Conservation (phyloP, 1,140 invertebrate species). For the Papilio machaon region DNA sequence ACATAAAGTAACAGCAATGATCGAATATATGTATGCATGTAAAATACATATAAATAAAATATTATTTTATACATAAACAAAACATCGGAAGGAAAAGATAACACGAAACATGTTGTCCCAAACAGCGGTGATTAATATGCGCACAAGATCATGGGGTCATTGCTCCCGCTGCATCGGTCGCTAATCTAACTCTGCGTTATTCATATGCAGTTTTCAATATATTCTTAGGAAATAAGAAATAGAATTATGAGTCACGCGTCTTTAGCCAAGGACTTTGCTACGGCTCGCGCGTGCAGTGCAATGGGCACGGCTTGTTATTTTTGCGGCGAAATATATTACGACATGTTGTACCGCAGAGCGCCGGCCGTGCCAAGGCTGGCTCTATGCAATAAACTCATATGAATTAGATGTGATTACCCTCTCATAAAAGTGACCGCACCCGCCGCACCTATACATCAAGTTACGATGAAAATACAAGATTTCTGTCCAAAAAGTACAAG, state of each 20-base stretch:
- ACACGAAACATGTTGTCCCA: conserved; percentile 13
- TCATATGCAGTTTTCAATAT: conserved; percentile 74
- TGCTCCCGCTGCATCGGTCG: conserved; percentile 46
- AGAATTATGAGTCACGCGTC: conserved; percentile 68
- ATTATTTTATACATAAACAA: background rate
- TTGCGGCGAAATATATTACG: conserved; percentile 47
- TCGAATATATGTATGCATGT: background rate
- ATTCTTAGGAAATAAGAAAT: conserved; percentile 80
- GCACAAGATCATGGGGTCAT: conserved; percentile 65
- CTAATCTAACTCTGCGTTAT: conserved; percentile 67
- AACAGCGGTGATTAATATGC: conserved; percentile 27
- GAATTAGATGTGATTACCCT: conserved; percentile 25
- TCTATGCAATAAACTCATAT: conserved; percentile 31
- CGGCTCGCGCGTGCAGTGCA: conserved; percentile 43
- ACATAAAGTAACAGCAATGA: too few relatives aligned
- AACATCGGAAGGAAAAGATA: conserved; percentile 22
- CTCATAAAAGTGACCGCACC: conserved; percentile 5
- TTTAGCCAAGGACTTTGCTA: conserved; percentile 67
- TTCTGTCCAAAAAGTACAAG: background rate
- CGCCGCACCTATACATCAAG: background rate
- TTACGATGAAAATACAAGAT: background rate
- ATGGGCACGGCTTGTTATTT: conserved; percentile 53
- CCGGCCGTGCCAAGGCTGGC: conserved; percentile 26
- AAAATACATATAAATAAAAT: background rate
- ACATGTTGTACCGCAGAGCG: conserved; percentile 30